These are phyloP conservation scores for Lagocephalus sceleratus DNA, from an alignment of 2,797 vertebrate species.

Conservation along the genomic window DNA sequence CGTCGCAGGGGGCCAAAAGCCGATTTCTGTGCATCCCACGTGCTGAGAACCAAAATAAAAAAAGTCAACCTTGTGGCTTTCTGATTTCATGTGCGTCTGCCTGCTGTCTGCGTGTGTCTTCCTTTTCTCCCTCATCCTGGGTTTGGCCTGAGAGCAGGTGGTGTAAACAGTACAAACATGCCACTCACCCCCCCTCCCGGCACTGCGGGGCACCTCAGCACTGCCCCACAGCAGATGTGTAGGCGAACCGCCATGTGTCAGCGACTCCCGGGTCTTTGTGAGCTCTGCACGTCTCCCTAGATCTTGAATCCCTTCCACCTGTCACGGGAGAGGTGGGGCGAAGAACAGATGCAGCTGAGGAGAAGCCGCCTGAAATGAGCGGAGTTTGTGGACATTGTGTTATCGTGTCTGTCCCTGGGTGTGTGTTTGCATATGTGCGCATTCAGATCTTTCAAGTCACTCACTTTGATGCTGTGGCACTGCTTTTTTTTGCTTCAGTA, in stretches of 20 bases:
- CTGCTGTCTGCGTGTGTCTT: conserved; percentile 39
- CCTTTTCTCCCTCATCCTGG: conserved; percentile 47
- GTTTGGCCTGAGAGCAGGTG: conserved; percentile 70
- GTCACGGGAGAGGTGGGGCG: conserved; percentile 67
- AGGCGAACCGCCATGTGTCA: conserved; percentile 20
- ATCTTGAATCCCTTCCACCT: conserved; percentile 71
- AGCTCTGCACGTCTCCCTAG: conserved; percentile 33
- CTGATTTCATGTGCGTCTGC: conserved; percentile 32
- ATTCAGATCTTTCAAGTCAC: conserved; percentile 54
- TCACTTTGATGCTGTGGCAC: conserved; percentile 53
- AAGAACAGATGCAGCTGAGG: conserved; percentile 75
- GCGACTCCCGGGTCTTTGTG: conserved; percentile 37
- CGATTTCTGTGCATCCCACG: conserved; percentile 28
- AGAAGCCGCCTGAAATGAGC: conserved; percentile 46
- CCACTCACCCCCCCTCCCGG: conserved; percentile 57
- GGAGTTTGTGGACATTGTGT: conserved; percentile 28
- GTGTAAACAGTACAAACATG: conserved; percentile 51
- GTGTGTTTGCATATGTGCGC: conserved; percentile 12
- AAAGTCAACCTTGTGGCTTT: conserved; percentile 33
- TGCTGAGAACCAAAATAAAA: too few relatives aligned
- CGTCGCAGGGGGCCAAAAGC: conserved; percentile 13
- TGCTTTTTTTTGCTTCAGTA: conserved; percentile 43
- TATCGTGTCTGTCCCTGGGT: conserved; percentile 13
- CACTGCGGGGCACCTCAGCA: conserved; percentile 51
- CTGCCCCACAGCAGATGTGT: conserved; percentile 63